Evolutionary conservation across 2,888 invertebrate species (phyloP).

Genomic region (Orthosia gracilis): DNA sequence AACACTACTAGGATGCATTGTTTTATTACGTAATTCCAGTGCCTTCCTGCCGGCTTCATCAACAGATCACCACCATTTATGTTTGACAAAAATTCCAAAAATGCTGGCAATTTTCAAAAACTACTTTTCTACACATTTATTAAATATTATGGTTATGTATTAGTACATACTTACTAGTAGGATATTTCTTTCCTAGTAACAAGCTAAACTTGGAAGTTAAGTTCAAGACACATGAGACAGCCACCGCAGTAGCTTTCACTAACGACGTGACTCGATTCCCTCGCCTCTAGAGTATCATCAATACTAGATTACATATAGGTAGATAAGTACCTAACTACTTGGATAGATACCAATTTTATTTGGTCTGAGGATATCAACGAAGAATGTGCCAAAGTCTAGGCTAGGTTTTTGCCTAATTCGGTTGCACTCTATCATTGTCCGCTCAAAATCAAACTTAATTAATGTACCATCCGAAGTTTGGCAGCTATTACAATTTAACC

Average conservation of each 20-base stretch:
- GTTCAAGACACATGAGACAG: constrained; percentile 45
- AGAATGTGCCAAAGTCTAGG: not conserved
- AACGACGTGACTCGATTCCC: constrained; percentile 42
- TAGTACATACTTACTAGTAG: no score
- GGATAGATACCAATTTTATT: not conserved
- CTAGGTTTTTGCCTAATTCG: not conserved
- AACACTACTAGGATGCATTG: no score
- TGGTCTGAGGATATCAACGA: not conserved
- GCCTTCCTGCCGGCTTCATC: no score
- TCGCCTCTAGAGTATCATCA: constrained; percentile 38
- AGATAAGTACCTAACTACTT: constrained; percentile 1
- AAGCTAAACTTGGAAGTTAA: constrained; percentile 11
- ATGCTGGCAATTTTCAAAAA: no score
- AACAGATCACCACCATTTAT: no score
- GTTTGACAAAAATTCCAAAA: no score
- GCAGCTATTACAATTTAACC: no score
- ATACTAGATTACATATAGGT: constrained; percentile 19
- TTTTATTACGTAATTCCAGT: no score
- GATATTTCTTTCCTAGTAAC: not conserved
- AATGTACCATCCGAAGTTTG: no score
- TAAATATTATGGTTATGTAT: no score
- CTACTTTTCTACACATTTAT: no score
- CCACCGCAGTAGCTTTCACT: constrained; percentile 55
- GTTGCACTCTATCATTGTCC: not conserved
- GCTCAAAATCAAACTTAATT: no score